A percentile compares a stretch with the other conserved stretches of the same genome.
phyloP scores from a whole-genome alignment of 2,888 invertebrate species.

The Escarpia spicata region DNA sequence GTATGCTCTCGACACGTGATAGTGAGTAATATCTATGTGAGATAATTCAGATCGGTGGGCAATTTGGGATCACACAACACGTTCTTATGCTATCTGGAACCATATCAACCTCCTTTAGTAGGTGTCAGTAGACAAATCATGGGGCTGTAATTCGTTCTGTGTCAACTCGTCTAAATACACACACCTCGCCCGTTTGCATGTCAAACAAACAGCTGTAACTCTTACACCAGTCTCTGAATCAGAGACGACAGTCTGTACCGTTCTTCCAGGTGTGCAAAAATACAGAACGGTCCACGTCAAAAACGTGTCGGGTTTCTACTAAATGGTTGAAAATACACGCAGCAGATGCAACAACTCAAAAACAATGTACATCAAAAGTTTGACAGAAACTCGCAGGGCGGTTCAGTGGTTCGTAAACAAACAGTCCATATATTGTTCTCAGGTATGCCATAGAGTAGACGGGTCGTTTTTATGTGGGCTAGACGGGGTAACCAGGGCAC shows the following conservation, averaged over 20 bases:
- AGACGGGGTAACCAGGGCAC: too few relatives aligned
- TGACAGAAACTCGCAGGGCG: neutral
- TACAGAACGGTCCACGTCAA: neutral
- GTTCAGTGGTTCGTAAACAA: neutral
- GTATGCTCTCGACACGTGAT: too few relatives aligned
- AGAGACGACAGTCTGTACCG: neutral
- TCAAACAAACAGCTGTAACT: neutral
- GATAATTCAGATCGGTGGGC: too few relatives aligned
- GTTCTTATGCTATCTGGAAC: neutral
- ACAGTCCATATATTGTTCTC: neutral
- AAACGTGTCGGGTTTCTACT: neutral
- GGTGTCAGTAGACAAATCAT: neutral
- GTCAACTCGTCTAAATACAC: neutral
- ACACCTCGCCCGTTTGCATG: neutral
- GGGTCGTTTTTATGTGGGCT: neutral
- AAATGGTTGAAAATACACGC: neutral
- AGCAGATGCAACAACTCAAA: neutral
- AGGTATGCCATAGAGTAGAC: neutral
- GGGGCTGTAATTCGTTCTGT: neutral
- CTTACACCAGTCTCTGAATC: neutral
- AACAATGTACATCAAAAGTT: neutral
- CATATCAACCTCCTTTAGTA: neutral
- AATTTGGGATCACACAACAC: too few relatives aligned
- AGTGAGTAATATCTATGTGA: too few relatives aligned
- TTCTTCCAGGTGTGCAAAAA: neutral